A percentile compares a stretch with the other conserved stretches of the same genome.
Evolutionary conservation across 2,113 vertebrate genomes (phyloP).

Genomic region (Herpailurus yagouaroundi): DNA sequence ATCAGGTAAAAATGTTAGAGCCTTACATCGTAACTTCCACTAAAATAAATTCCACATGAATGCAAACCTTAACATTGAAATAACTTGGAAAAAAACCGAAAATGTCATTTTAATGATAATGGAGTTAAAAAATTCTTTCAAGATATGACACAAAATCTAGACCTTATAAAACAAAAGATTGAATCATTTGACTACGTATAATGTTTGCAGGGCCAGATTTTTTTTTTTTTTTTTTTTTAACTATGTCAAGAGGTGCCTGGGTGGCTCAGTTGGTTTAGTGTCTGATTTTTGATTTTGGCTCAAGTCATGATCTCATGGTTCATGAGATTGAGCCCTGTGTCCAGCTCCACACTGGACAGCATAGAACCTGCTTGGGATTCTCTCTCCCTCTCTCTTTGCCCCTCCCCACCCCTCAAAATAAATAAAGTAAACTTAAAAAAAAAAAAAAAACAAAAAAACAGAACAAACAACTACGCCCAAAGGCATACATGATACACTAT

Average conservation of each 20-base stretch:
- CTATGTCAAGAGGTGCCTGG: neutral
- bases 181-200: neutral
- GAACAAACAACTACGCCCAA: too few species aligned
- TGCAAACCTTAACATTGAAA: neutral
- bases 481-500: too few species aligned
- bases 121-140: neutral
- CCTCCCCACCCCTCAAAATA: too few species aligned
- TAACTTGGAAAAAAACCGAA: neutral
- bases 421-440: too few species aligned
- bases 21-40: neutral
- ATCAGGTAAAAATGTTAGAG: neutral
- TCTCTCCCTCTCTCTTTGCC: too few species aligned
- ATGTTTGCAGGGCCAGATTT: neutral
- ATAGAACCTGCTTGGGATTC: too few species aligned
- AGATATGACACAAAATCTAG: conserved; percentile 7
- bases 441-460: too few species aligned
- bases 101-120: neutral
- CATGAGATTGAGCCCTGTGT: too few species aligned
- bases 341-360: too few species aligned
- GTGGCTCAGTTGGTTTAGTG: too few species aligned
- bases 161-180: conserved; percentile 7
- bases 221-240: neutral
- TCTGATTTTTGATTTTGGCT: too few species aligned
- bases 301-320: too few species aligned
- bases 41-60: neutral